Percentiles rank a stretch among this genome's conserved stretches.
Conservation (phyloP, 2,888 invertebrate species). For the Lamellibrachia satsuma region DNA sequence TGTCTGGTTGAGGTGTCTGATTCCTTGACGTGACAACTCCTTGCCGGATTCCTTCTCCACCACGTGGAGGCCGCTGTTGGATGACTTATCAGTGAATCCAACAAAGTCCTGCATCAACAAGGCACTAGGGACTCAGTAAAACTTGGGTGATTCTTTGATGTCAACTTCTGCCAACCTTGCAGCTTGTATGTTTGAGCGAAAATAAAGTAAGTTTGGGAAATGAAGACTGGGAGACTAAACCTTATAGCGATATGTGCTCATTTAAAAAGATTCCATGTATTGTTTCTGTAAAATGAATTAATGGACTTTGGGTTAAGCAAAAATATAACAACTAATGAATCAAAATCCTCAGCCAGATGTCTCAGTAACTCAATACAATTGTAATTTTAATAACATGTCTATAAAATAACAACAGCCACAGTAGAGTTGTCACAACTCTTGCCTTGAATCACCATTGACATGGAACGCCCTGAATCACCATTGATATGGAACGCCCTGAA, state of each 20-base stretch:
- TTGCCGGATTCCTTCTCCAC: conserved; percentile 29
- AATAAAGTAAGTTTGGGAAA: neutral
- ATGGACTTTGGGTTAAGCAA: neutral
- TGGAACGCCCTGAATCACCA: too few species aligned
- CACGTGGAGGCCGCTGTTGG: conserved; percentile 30
- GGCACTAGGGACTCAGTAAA: neutral
- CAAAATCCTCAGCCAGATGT: neutral
- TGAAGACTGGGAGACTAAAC: neutral
- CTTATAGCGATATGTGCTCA: neutral
- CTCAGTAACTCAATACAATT: too few species aligned
- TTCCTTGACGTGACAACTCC: conserved; percentile 28
- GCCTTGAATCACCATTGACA: too few species aligned
- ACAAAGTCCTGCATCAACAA: neutral
- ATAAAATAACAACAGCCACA: too few species aligned
- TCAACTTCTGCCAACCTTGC: too few species aligned
- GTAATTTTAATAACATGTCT: too few species aligned
- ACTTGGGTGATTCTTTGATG: too few species aligned
- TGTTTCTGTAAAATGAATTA: neutral
- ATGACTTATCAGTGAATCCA: neutral
- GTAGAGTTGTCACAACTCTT: too few species aligned
- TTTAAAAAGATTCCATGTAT: neutral
- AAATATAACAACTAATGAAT: neutral
- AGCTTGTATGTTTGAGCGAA: neutral
- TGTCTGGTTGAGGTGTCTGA: conserved; percentile 24
- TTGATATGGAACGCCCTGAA: too few species aligned